Base-by-base conservation (phyloP, 2,888 invertebrate genomes). In the Himalopsyche tibetana region DNA sequence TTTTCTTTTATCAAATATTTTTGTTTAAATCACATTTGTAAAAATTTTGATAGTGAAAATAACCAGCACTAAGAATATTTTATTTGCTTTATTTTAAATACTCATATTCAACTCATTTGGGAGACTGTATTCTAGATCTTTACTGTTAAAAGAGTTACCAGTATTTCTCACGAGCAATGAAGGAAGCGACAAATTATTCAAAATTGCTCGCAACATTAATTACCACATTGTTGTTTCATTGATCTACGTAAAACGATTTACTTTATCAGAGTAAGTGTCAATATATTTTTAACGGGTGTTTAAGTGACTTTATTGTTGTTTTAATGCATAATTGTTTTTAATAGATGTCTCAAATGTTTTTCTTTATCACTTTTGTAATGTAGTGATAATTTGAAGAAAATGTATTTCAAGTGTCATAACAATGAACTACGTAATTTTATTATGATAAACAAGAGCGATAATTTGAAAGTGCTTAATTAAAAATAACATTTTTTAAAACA, bases 301-400 rank as follows among this genome's bases (percentile, higher is more conserved):
- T 4, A 56, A 51, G 45, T 19, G 15, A 63, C 63, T 63, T 63
- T 63, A 63, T 63, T 63, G 63, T 19, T 19, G 63, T 19, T 63
- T 63, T 19, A 63, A 19, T 63, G 28, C 19, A n/a, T 63, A 63
- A 63, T 63, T 63, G 11, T 63, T 63, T 63, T 63, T 63, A 63
- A 63, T 63, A 0, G 63, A 63, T 63, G 63, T 63, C 63, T 63
- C 63, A 5, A 63, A 28, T 63, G 63, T 63, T 63, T 51, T 51
- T 15, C 51, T 51, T 51, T 19, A 63, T 19, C 63, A 63, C 63
- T 63, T 63, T 63, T 63, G 6, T 63, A 63, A 63, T 63, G 63
- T 63, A 19, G 63, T 63, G 63, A 19, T 63, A 63, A 63, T 63
- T 63, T 63, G 19, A 28, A n/a, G n/a, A 63, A 63, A 63, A 19